A percentile compares a stretch with the other conserved stretches of the same genome.
Evolutionary conservation across 2,113 vertebrate species (phyloP).

Genomic region (Pseudorasbora parva): DNA sequence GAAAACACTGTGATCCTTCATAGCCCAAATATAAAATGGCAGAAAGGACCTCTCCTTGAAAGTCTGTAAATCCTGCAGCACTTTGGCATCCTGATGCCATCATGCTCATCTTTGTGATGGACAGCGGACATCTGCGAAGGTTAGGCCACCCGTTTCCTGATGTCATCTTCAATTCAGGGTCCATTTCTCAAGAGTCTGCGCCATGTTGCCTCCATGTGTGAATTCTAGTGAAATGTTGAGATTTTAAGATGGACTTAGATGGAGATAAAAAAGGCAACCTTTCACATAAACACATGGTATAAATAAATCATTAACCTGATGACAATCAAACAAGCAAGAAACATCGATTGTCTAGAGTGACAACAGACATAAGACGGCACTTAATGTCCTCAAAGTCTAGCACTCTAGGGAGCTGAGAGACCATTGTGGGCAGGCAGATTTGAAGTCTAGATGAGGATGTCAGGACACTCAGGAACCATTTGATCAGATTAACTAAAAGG

Average conservation of each 20-base stretch:
- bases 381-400: conserved; percentile 74
- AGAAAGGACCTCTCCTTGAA: conserved; percentile 12
- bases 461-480: conserved; percentile 83
- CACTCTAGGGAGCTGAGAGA: conserved; percentile 68
- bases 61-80: conserved; percentile 26
- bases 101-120: conserved; percentile 51
- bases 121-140: conserved; percentile 45
- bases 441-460: conserved; percentile 69
- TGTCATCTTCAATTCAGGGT: conserved; percentile 58
- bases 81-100: conserved; percentile 51
- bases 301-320: conserved; percentile 52
- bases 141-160: conserved; percentile 39
- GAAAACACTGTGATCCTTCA: conserved; percentile 29
- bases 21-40: conserved; percentile 41
- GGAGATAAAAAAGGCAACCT: conserved; percentile 21
- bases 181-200: conserved; percentile 57
- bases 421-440: conserved; percentile 66
- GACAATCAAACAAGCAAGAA: conserved; percentile 55
- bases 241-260: conserved; percentile 27
- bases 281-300: conserved; percentile 33
- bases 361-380: conserved; percentile 82
- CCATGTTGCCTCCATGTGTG: conserved; percentile 47
- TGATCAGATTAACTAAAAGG: conserved; percentile 72
- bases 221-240: conserved; percentile 22
- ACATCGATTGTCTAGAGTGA: conserved; percentile 72